Evolutionary conservation across 37 sponge, comb jelly and placozoan species (phyloP), one percentile per base, ranked within the genome.

Genomic region (Cladorhizidae sp.): DNA sequence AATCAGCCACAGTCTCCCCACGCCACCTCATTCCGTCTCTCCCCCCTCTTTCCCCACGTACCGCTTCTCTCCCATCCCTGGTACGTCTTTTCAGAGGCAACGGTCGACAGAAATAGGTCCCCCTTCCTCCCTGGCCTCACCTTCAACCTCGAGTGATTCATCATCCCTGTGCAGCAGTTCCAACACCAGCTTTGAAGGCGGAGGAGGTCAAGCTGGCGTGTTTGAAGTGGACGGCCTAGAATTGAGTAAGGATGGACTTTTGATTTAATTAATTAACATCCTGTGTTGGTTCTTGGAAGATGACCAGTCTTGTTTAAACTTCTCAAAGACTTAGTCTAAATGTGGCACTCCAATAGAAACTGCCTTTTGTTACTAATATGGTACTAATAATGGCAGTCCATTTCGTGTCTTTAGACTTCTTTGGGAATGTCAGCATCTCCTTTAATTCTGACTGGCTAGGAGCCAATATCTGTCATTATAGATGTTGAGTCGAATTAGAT

Each of bases 91-190:
- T 20, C 79, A 79, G 39, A 41, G 68, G 1, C 79, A 79, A 70
- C 45, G 57, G 80, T 80, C 80, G 31, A 2, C 41, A 51, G 80
- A 80, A 70, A 6, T 28, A 1, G 79, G 28, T 31, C 15, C 5
- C n/a, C 61, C 61, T 2, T 25, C 71, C 12, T 38, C 90, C 3
- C 74, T 83, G 45, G 83, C 86, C 52, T 85, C 90, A 18, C 81
- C 87, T 31, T 78, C 88, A 52, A 68, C 82, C 28, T 76, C 88
- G 71, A 56, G 73, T 40, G 82, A 85, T 65, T 79, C 84, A 73
- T 87, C 91, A 40, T 87, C 88, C 50, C 38, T 91, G 80, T 62
- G 65, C 72, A 83, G 88, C 51, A 43, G 76, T 20, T 90, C 90
- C 36, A 89, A 74, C 49, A 70, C 78, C 17, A 89, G 90, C 70